phyloP scores from a whole-genome alignment of 2,797 vertebrate genomes.

The Psittacula echo region DNA sequence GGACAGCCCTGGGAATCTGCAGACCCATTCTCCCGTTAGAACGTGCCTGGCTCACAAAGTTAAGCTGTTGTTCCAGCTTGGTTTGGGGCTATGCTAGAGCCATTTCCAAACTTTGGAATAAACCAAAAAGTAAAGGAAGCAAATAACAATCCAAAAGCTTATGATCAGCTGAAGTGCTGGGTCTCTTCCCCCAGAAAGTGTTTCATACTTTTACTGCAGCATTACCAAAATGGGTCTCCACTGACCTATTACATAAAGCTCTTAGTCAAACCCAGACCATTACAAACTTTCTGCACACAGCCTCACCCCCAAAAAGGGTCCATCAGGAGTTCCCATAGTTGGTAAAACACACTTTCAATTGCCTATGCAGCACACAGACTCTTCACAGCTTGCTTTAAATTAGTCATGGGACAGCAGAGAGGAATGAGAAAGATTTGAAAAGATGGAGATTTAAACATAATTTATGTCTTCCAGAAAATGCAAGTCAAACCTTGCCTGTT shows the following conservation, averaged over 20 bases:
- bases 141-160: background rate
- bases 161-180: background rate
- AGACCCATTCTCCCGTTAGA: background rate
- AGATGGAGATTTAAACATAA: conserved; percentile 32
- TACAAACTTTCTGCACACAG: background rate
- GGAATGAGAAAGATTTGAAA: conserved; percentile 43
- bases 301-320: background rate
- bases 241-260: background rate
- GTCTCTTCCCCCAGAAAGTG: background rate
- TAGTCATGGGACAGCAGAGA: background rate
- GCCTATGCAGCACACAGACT: background rate
- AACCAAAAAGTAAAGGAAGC: background rate
- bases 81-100: background rate
- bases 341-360: background rate
- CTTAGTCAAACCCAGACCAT: background rate
- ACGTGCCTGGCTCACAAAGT: background rate
- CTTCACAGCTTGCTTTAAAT: conserved; percentile 19
- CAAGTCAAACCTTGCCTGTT: conserved; percentile 64
- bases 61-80: background rate
- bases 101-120: background rate
- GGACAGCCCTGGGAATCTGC: background rate
- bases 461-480: conserved; percentile 63
- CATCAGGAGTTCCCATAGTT: background rate
- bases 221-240: background rate
- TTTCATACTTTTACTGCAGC: background rate